Conservation (phyloP, 2,888 invertebrate genomes). For the Pecten maximus region DNA sequence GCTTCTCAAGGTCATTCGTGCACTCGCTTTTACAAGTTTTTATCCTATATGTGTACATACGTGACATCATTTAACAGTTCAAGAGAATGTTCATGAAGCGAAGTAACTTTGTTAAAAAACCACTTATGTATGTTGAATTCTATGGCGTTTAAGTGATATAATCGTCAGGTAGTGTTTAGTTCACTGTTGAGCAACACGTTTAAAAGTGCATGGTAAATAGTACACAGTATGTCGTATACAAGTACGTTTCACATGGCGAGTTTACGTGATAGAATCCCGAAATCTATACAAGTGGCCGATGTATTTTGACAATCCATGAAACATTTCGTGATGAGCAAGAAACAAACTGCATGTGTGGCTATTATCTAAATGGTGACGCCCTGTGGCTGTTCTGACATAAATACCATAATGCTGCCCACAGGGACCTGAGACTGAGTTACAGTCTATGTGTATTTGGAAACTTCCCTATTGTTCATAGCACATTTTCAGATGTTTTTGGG, state of each 20-base stretch:
- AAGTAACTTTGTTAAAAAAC: too few species aligned
- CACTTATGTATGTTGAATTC: too few species aligned
- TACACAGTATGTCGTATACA: neutral
- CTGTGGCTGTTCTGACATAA: neutral
- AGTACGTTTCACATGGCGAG: neutral
- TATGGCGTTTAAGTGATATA: neutral
- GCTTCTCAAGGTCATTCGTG: neutral
- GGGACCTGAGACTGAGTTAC: too few species aligned
- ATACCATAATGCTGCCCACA: too few species aligned
- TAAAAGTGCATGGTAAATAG: neutral
- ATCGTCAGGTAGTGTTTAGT: neutral
- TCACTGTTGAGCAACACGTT: neutral
- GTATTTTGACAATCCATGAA: neutral
- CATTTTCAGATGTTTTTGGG: too few species aligned
- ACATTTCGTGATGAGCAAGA: neutral
- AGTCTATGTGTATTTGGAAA: too few species aligned
- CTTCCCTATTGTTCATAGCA: too few species aligned
- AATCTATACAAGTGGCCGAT: neutral
- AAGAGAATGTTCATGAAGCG: too few species aligned
- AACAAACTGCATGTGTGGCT: neutral
- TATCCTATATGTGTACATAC: neutral
- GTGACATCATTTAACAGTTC: neutral
- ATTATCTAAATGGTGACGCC: neutral
- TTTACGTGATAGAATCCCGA: neutral
- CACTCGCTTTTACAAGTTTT: neutral